Evolutionary conservation across 2,888 invertebrate species (phyloP), one percentile per base, ranked within the genome.

Genomic region (Thymelicus sylvestris): DNA sequence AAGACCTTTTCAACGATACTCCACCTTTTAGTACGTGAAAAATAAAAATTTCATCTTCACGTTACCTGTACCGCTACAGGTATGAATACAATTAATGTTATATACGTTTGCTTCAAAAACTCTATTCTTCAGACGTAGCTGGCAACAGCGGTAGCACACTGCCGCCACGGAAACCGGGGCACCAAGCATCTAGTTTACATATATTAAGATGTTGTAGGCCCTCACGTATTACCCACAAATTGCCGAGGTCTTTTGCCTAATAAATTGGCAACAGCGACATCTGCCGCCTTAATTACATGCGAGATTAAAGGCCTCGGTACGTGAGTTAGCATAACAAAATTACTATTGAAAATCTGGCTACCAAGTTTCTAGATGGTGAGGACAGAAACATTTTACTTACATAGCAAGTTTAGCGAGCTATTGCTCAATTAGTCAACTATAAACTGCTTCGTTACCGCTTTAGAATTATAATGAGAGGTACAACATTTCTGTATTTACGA

Each of bases 221-320:
- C 61, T 38, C 66, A 71, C 66, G 71, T 71, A 39, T 41, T 41
- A 19, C 55, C 74, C 75, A 72, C 76, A 76, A 75, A 74, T 75
- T 74, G 75, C 74, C 74, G 76, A 73, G 74, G 78, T 78, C 73
- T 67, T 67, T 71, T 71, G 74, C 74, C 75, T 77, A 76, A 81
- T 80, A 82, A 80, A 83, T 81, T 80, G 78, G 77, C 74, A 76
- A 74, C 76, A 77, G 70, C 74, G 77, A 76, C 80, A 78, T 74
- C 77, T 76, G 75, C 68, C 73, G 77, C 76, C 76, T 77, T 82
- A 83, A 83, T 82, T 82, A 80, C 77, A 75, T 75, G 72, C 73
- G 73, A 79, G 80, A 80, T 81, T 81, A 79, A 78, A 79, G 75
- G 76, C 73, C 75, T 72, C 73, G 72, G 68, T 74, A 73, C 48